Percentiles rank a stretch among this genome's conserved stretches.
phyloP scores from a whole-genome alignment of 2,888 invertebrate species.

The Mythimna albipuncta region DNA sequence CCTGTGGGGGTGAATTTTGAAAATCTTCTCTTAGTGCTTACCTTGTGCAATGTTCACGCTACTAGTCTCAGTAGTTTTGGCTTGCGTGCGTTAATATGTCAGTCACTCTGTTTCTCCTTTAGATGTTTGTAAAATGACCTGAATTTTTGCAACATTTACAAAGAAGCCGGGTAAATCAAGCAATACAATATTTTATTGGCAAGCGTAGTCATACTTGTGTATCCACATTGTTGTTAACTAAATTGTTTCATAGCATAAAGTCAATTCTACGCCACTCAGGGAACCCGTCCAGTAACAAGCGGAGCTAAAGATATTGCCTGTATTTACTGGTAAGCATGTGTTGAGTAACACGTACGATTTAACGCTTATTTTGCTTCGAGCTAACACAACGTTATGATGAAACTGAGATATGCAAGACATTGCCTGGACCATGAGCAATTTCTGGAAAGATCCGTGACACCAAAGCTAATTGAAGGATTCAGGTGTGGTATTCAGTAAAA shows the following conservation, averaged over 20 bases:
- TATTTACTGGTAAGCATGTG: constrained; percentile 18
- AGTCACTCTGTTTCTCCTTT: too few species aligned
- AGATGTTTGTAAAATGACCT: neutral
- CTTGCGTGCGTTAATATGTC: too few species aligned
- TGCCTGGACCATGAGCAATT: too few species aligned
- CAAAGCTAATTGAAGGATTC: too few species aligned
- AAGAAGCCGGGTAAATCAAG: constrained; percentile 44
- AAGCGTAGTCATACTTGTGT: constrained; percentile 48
- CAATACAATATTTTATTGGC: constrained; percentile 48
- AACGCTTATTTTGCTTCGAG: constrained; percentile 8
- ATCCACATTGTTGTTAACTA: constrained; percentile 64
- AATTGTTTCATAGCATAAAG: constrained; percentile 68
- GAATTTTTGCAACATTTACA: constrained; percentile 16
- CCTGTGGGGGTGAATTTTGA: too few species aligned
- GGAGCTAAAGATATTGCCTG: constrained; percentile 40
- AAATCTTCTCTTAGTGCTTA: too few species aligned
- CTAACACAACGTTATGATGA: neutral
- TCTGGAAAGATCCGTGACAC: too few species aligned
- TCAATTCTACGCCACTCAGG: constrained; percentile 58
- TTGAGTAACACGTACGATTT: neutral
- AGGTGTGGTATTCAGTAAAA: too few species aligned
- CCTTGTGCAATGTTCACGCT: too few species aligned
- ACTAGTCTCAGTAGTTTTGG: too few species aligned
- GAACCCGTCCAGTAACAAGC: constrained; percentile 32
- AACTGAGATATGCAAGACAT: neutral